These are phyloP conservation scores for Yponomeuta plumbellus DNA, from an alignment of 2,888 invertebrate genomes.

Conservation along the genomic window DNA sequence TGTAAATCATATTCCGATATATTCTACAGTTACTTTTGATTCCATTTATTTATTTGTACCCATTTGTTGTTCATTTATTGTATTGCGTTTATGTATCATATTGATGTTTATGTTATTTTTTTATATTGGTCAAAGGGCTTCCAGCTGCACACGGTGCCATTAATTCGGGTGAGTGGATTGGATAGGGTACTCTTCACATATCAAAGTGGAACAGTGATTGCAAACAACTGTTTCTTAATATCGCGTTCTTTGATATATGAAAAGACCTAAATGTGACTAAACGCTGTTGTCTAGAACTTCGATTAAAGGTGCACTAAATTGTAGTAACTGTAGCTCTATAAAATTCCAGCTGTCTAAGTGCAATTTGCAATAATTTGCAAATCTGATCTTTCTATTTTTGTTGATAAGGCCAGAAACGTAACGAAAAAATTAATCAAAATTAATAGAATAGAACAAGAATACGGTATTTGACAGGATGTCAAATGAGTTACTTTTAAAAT, in stretches of 20 bases:
- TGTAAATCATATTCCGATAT: not conserved
- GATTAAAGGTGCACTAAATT: not conserved
- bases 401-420: too few relatives aligned
- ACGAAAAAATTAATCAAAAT: too few relatives aligned
- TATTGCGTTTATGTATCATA: not conserved
- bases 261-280: not conserved
- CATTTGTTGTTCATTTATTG: not conserved
- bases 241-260: not conserved
- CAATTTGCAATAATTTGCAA: too few relatives aligned
- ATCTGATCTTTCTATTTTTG: too few relatives aligned
- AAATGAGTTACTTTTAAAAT: too few relatives aligned
- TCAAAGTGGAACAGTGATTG: too few relatives aligned
- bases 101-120: slow-evolving; percentile 25
- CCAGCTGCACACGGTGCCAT: slow-evolving; percentile 47
- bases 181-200: too few relatives aligned
- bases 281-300: not conserved
- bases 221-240: too few relatives aligned
- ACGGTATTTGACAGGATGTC: too few relatives aligned
- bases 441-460: too few relatives aligned
- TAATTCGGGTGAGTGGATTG: slow-evolving; percentile 63
- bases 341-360: too few relatives aligned
- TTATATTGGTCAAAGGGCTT: slow-evolving; percentile 68
- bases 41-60: not conserved
- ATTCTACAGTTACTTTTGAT: too few relatives aligned
- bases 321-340: not conserved